Base-by-base conservation (phyloP, 2,113 vertebrate genomes). In the Nesoenas mayeri region DNA sequence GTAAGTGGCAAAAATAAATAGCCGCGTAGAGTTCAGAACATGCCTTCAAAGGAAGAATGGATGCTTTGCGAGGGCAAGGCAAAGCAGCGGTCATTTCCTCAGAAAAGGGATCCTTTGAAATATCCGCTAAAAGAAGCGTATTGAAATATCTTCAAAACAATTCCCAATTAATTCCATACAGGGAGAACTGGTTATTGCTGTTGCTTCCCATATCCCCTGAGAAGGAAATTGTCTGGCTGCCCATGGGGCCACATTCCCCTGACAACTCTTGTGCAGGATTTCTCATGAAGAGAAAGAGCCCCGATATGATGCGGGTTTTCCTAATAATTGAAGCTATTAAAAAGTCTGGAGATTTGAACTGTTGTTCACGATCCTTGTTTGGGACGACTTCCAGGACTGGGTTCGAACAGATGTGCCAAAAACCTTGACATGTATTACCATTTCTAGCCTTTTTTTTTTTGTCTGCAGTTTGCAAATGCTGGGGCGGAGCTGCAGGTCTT, bases 1-100 rank as follows among this genome's bases (percentile, higher is more conserved):
- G 96, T 98, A 91, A 98, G 97, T 97, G 62, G 34, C 21, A 13
- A 11, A 29, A 71, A 47, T 19, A 25, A 26, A 60, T 72, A 44
- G 14, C 28, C 62, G 61, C 19, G 17, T 12, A 32, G 47, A 22
- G 12, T 47, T 58, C 34, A 19, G 34, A 32, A 47, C 17, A 69
- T 58, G 28, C 32, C 42, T 84, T 61, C 72, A 61, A 54, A 28
- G 54, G 16, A 67, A 32, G 53, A 88, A 64, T 12, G 36, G 64
- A 21, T 53, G 58, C 50, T 81, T 81, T 29, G 61, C 10, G 31
- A 56, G 17, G 40, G 36, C 28, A 73, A 31, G 44, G 28, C 79
- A 73, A 25, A 57, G 73, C 47, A 44, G 36, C 29, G 22, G 15
- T 5, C 48, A 17, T 82, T 42, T 47, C 44, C 44, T 75, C 53